Conservation (phyloP, 2,113 vertebrate species). For the Pterocles burchelli region DNA sequence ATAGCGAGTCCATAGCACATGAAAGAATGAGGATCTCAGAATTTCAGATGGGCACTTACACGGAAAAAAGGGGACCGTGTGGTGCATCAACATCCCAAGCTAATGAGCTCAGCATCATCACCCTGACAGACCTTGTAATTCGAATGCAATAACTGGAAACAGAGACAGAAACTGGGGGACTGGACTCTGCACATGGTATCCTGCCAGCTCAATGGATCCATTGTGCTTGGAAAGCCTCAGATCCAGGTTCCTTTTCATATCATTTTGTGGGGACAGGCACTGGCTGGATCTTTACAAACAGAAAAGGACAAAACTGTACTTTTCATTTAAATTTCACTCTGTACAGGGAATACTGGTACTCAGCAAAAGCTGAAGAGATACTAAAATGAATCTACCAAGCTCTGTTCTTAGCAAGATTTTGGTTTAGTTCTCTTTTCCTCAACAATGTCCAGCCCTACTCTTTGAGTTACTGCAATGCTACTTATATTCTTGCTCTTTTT, state of each 20-base stretch:
- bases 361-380: not conserved
- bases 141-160: not conserved
- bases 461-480: not conserved
- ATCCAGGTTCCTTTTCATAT: not conserved
- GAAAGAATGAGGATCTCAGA: not conserved
- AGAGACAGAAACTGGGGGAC: not conserved
- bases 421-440: not conserved
- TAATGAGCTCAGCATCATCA: not conserved
- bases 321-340: not conserved
- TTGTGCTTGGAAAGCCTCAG: not conserved
- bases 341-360: not conserved
- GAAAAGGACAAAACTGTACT: not conserved
- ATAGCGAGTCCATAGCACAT: not conserved
- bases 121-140: not conserved
- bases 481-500: not conserved
- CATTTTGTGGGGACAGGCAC: not conserved
- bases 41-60: not conserved
- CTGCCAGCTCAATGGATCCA: not conserved
- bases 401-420: not conserved
- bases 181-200: not conserved
- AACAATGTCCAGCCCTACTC: not conserved
- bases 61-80: not conserved
- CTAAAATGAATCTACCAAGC: not conserved
- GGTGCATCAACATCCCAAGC: not conserved
- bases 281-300: not conserved